Conservation (phyloP, 2,113 vertebrate species). For the Calonectris borealis region DNA sequence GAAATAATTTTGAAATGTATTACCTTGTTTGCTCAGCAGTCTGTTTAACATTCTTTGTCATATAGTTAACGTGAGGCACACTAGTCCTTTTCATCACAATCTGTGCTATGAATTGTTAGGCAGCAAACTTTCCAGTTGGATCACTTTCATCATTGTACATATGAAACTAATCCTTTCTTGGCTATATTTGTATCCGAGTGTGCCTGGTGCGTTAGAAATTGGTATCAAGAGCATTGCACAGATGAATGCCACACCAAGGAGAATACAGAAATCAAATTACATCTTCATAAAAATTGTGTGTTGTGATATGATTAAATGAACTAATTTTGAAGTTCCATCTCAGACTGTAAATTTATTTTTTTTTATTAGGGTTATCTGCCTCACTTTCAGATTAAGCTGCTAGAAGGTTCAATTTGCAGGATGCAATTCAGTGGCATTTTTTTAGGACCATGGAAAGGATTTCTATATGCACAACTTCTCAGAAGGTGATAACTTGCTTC, state of each 20-base stretch:
- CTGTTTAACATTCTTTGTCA: neutral
- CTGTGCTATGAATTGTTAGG: neutral
- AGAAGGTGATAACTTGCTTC: slow-evolving; percentile 7
- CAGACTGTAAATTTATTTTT: neutral
- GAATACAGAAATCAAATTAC: neutral
- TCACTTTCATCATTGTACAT: neutral
- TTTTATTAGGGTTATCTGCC: slow-evolving; percentile 15
- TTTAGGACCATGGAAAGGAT: neutral
- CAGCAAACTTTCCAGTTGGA: slow-evolving; percentile 23
- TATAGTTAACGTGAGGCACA: neutral
- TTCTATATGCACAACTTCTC: neutral
- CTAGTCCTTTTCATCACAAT: neutral
- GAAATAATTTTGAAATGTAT: neutral
- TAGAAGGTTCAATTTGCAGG: slow-evolving; percentile 6
- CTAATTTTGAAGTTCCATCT: slow-evolving; percentile 30
- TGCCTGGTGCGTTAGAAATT: neutral
- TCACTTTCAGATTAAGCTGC: slow-evolving; percentile 34
- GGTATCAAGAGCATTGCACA: neutral
- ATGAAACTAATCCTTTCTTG: neutral
- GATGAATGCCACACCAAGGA: neutral
- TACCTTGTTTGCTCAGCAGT: slow-evolving; percentile 7
- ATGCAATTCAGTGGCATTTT: neutral
- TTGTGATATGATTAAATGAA: neutral
- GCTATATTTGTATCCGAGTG: neutral
- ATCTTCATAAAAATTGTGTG: neutral